Conservation (phyloP, 2,888 invertebrate species). For the Idaea biselata region DNA sequence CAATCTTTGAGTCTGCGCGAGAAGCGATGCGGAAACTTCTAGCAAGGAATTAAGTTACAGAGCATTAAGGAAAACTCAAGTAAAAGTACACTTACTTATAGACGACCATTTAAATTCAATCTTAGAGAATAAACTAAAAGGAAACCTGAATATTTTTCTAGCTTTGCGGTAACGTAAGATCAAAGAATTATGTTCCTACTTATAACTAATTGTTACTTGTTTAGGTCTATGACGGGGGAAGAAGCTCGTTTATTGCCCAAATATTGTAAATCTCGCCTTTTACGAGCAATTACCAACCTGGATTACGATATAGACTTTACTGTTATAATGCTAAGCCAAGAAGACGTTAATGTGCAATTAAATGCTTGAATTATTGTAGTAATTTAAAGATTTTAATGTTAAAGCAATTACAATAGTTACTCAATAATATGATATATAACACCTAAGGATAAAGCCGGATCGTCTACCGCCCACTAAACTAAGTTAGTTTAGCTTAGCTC, state of each 20-base stretch:
- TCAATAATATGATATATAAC: background rate
- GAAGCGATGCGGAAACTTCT: constrained; percentile 25
- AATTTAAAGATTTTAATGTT: constrained; percentile 8
- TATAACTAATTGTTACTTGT: background rate
- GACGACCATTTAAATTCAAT: constrained; percentile 34
- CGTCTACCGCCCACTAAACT: background rate
- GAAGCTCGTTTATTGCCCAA: constrained; percentile 21
- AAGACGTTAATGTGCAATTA: constrained; percentile 19
- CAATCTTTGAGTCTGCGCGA: constrained; percentile 27
- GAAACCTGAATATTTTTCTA: constrained; percentile 5
- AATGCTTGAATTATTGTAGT: constrained; percentile 14
- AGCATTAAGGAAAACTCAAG: constrained; percentile 26
- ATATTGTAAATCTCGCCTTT: constrained; percentile 29
- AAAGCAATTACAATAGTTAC: background rate
- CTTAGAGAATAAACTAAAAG: constrained; percentile 20
- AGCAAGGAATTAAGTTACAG: background rate
- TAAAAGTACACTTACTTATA: constrained; percentile 16
- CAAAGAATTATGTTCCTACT: constrained; percentile 2
- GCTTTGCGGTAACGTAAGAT: constrained; percentile 14
- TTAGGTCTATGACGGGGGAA: constrained; percentile 7
- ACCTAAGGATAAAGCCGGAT: background rate
- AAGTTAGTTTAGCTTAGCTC: too few species aligned
- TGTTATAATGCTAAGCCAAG: constrained; percentile 16
- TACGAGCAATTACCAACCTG: constrained; percentile 27
- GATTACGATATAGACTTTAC: constrained; percentile 24